Conservation (phyloP, 2,797 vertebrate species). For the Pantherophis alleghaniensis region DNA sequence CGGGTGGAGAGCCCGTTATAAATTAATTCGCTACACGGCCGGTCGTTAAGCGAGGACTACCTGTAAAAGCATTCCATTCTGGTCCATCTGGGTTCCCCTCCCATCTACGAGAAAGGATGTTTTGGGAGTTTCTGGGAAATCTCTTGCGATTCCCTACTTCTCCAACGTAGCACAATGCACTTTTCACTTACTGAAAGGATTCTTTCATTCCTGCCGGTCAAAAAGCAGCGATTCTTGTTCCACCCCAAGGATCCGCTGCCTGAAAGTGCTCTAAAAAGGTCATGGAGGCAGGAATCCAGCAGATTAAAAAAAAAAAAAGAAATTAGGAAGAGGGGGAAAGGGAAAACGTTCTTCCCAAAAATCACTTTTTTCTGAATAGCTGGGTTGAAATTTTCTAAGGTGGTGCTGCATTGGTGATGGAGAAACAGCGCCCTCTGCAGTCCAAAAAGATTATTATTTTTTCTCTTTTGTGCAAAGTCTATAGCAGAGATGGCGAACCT, state of each 20-base stretch:
- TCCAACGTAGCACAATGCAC: neutral
- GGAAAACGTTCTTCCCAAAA: neutral
- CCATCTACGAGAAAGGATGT: neutral
- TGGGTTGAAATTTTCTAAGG: too few relatives aligned
- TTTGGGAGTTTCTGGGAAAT: neutral
- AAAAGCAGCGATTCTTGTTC: neutral
- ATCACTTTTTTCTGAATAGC: accelerated
- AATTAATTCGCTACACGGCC: neutral
- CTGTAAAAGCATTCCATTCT: neutral
- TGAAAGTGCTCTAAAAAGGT: neutral
- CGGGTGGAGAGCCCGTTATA: too few relatives aligned
- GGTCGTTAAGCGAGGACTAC: neutral
- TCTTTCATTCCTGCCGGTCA: neutral
- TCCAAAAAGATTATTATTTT: neutral
- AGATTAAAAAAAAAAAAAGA: too few relatives aligned
- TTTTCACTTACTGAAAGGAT: neutral
- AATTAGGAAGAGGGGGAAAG: too few relatives aligned
- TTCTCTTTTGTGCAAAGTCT: neutral
- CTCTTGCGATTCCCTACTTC: neutral
- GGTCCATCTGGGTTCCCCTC: neutral
- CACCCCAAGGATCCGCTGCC: neutral
- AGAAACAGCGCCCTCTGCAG: slow-evolving; percentile 38
- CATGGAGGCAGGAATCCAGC: neutral
- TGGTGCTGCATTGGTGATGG: neutral
- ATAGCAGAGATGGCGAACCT: too few relatives aligned